A percentile compares a stretch with the other conserved stretches of the same genome.
These are phyloP conservation scores for Neria commutata DNA, from an alignment of 2,888 invertebrate genomes.

Conservation along the genomic window DNA sequence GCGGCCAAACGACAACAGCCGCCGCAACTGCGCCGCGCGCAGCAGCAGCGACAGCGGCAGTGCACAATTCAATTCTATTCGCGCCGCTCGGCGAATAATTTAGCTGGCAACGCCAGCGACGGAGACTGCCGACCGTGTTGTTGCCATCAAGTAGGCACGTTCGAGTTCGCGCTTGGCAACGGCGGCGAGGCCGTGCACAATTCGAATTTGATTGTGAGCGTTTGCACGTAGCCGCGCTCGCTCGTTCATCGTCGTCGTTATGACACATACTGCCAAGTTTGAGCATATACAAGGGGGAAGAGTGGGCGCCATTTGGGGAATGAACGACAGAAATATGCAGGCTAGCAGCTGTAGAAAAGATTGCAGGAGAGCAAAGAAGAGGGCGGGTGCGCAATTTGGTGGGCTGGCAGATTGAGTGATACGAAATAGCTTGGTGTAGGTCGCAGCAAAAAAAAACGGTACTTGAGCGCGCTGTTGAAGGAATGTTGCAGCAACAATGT, in stretches of 20 bases:
- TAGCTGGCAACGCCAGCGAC: slow-evolving; percentile 7
- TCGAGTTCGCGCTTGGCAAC: slow-evolving; percentile 26
- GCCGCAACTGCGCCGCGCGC: slow-evolving; percentile 46
- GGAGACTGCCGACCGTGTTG: not conserved
- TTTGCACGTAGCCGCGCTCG: slow-evolving; percentile 35
- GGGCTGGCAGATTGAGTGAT: too few relatives aligned
- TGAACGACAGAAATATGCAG: slow-evolving; percentile 6
- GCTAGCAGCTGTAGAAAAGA: not conserved
- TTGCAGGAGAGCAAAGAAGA: too few relatives aligned
- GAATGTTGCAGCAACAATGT: too few relatives aligned
- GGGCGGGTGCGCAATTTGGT: too few relatives aligned
- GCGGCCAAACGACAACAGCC: slow-evolving; percentile 61
- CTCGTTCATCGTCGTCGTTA: slow-evolving; percentile 27
- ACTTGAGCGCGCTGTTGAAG: too few relatives aligned
- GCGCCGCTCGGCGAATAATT: not conserved
- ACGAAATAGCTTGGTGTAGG: too few relatives aligned
- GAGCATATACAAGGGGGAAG: slow-evolving; percentile 10
- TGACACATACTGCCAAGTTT: slow-evolving; percentile 41
- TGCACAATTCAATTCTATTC: slow-evolving; percentile 2
- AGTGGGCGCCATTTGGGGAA: not conserved
- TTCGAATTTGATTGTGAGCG: slow-evolving; percentile 29
- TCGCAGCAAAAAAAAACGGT: too few relatives aligned
- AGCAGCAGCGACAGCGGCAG: slow-evolving; percentile 1
- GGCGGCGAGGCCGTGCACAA: slow-evolving; percentile 13
- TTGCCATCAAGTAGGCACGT: not conserved